A percentile compares a stretch with the other conserved stretches of the same genome.
Conservation (phyloP, 2,797 vertebrate genomes). For the Tragelaphus oryx region DNA sequence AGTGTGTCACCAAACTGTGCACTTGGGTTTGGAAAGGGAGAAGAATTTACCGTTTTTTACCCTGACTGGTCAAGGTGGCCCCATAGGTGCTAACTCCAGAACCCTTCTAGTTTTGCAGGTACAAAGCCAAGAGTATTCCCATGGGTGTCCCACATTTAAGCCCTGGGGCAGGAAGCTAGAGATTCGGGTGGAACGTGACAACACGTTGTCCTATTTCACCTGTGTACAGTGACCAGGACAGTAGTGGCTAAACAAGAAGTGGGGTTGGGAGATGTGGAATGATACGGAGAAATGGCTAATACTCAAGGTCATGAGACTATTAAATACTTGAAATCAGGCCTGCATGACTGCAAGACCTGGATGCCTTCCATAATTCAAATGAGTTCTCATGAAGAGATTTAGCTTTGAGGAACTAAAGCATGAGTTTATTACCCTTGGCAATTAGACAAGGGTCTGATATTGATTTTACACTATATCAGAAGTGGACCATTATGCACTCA, state of each 20-base stretch:
- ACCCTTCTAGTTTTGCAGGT: neutral
- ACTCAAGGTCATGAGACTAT: neutral
- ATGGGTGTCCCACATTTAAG: neutral
- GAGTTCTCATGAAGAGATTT: neutral
- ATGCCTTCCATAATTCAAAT: neutral
- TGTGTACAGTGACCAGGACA: neutral
- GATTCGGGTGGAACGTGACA: neutral
- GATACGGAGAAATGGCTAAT: neutral
- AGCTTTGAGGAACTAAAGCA: slow-evolving; percentile 31
- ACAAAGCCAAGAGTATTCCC: neutral
- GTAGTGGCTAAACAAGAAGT: neutral
- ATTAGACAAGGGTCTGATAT: slow-evolving; percentile 49
- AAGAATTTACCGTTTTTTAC: neutral
- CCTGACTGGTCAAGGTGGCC: neutral
- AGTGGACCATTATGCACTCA: neutral
- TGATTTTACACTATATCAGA: slow-evolving; percentile 51
- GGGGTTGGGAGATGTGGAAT: neutral
- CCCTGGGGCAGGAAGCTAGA: neutral
- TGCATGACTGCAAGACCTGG: neutral
- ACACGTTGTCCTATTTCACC: neutral
- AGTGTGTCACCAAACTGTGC: neutral
- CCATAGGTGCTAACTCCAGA: no score
- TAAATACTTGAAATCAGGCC: neutral
- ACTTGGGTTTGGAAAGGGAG: neutral
- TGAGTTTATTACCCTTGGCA: slow-evolving; percentile 43